These are phyloP conservation scores for Nymphalis io DNA, from an alignment of 1,140 invertebrate genomes.

Conservation along the genomic window DNA sequence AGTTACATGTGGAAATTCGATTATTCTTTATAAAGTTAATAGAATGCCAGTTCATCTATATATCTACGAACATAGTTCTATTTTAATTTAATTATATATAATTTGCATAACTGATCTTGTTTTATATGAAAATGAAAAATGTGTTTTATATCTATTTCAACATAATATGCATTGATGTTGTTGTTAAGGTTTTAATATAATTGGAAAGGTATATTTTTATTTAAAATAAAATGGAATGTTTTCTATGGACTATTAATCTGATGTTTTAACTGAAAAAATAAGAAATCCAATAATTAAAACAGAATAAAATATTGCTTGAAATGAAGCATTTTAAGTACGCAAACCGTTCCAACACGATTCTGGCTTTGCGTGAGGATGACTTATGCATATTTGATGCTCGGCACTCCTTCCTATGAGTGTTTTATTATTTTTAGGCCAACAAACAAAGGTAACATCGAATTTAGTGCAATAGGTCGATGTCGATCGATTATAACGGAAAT, in stretches of 20 bases:
- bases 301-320: not conserved
- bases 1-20: no score
- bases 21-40: no score
- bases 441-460: constrained; percentile 56
- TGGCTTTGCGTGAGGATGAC: constrained; percentile 55
- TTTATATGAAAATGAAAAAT: no score
- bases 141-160: no score
- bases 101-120: no score
- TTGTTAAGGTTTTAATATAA: no score
- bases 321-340: not conserved
- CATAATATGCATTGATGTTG: no score
- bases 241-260: not conserved
- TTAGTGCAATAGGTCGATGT: constrained; percentile 66
- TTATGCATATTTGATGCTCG: constrained; percentile 60
- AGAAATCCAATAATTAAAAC: not conserved
- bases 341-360: constrained; percentile 9
- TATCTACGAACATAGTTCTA: no score
- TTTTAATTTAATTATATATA: no score
- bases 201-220: no score
- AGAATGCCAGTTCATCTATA: no score
- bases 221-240: no score
- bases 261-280: not conserved
- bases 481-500: constrained; percentile 68
- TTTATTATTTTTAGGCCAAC: constrained; percentile 74
- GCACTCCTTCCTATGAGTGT: constrained; percentile 46